Percentiles rank a stretch among this genome's conserved stretches.
Conservation (phyloP, 2,888 invertebrate genomes). For the Adelphocoris suturalis region DNA sequence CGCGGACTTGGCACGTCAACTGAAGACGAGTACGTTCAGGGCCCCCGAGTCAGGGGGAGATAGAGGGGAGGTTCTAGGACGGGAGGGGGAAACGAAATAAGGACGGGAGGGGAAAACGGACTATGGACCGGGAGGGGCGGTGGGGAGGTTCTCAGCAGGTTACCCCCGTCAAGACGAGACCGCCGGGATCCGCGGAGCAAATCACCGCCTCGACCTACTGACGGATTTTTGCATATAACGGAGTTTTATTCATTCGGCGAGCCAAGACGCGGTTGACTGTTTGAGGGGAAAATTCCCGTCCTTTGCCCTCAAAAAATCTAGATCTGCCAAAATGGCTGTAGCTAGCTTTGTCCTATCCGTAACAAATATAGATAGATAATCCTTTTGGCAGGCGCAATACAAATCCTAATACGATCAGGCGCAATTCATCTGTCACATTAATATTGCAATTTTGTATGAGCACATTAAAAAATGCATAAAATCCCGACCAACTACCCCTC, state of each 20-base stretch:
- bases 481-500: too few relatives aligned
- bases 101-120: neutral
- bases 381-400: too few relatives aligned
- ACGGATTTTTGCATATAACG: neutral
- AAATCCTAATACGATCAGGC: too few relatives aligned
- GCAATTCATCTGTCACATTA: too few relatives aligned
- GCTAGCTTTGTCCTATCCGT: too few relatives aligned
- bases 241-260: neutral
- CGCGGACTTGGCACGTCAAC: constrained; percentile 9
- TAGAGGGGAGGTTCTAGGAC: neutral
- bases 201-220: constrained; percentile 17
- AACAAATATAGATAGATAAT: too few relatives aligned
- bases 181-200: neutral
- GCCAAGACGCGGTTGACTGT: neutral
- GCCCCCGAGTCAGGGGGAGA: neutral
- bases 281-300: too few relatives aligned
- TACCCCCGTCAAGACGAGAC: neutral
- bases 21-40: neutral
- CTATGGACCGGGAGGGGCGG: neutral
- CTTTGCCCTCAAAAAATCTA: too few relatives aligned
- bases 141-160: neutral
- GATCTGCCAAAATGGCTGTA: too few relatives aligned
- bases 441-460: too few relatives aligned
- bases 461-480: too few relatives aligned
- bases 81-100: neutral